phyloP scores from a whole-genome alignment of 2,797 vertebrate genomes.

The Aeoliscus strigatus region DNA sequence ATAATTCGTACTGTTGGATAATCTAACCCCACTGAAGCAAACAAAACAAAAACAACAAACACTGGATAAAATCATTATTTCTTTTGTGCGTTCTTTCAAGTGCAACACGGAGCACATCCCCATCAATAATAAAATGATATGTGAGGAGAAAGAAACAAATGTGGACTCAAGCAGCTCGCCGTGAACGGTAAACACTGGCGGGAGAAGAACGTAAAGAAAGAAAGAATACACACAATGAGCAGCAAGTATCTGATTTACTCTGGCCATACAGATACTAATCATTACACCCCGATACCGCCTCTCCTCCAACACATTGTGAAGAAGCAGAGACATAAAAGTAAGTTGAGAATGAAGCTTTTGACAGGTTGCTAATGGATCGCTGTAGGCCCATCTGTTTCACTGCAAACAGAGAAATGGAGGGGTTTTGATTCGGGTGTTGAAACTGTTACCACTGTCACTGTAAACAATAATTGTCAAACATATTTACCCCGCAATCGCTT shows the following conservation, averaged over 20 bases:
- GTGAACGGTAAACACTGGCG: conserved; percentile 64
- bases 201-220: conserved; percentile 47
- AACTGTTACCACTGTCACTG: conserved; percentile 88
- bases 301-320: conserved; percentile 64
- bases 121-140: conserved; percentile 67
- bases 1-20: conserved; percentile 64
- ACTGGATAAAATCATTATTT: conserved; percentile 47
- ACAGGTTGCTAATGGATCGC: conserved; percentile 86
- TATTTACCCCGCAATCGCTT: conserved; percentile 85
- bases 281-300: conserved; percentile 65
- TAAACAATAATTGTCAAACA: conserved; percentile 90
- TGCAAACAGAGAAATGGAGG: conserved; percentile 79
- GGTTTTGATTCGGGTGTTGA: conserved; percentile 76
- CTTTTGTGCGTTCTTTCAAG: conserved; percentile 52
- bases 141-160: conserved; percentile 44
- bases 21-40: conserved; percentile 34
- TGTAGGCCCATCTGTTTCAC: conserved; percentile 84
- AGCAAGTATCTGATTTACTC: conserved; percentile 70
- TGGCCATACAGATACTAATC: conserved; percentile 72
- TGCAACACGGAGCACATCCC: conserved; percentile 28
- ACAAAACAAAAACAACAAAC: conserved; percentile 51
- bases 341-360: conserved; percentile 79
- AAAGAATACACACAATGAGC: conserved; percentile 46
- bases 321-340: conserved; percentile 78
- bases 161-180: conserved; percentile 49